Evolutionary conservation across 2,888 invertebrate genomes (phyloP).

Genomic region (Phortica magna): DNA sequence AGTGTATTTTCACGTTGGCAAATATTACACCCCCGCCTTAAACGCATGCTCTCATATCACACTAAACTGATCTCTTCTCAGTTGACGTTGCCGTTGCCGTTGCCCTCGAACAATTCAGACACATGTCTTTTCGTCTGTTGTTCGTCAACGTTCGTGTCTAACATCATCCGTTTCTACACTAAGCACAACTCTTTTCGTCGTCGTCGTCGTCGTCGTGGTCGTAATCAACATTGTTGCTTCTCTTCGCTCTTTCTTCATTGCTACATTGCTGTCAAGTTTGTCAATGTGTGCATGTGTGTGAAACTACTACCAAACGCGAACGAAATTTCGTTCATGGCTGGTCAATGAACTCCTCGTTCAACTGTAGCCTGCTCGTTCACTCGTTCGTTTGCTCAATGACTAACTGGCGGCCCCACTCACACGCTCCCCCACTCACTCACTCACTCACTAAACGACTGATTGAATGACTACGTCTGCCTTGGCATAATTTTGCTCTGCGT

Average conservation of each 20-base stretch:
- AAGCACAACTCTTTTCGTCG: background rate
- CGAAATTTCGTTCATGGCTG: constrained; percentile 76
- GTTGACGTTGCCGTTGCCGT: background rate
- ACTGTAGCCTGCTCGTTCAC: background rate
- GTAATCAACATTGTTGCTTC: background rate
- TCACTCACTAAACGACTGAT: background rate
- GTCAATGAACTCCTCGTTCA: constrained; percentile 70
- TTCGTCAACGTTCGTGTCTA: constrained; percentile 30
- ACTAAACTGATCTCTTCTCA: background rate
- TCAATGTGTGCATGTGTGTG: constrained; percentile 6
- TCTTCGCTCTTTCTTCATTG: background rate
- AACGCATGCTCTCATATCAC: too few relatives aligned
- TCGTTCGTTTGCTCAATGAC: background rate
- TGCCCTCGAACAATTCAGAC: background rate
- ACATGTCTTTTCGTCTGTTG: background rate
- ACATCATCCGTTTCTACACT: background rate
- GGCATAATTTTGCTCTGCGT: constrained; percentile 21
- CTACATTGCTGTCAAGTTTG: background rate
- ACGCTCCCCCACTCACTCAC: background rate
- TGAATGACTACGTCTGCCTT: constrained; percentile 15
- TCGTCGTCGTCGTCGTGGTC: too few relatives aligned
- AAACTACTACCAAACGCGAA: constrained; percentile 8
- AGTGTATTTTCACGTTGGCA: too few relatives aligned
- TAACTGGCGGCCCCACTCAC: background rate
- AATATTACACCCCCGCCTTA: too few relatives aligned